Percentiles rank a stretch among this genome's conserved stretches.
Evolutionary conservation across 2,113 vertebrate genomes (phyloP).

Genomic region (Cepphus grylle): DNA sequence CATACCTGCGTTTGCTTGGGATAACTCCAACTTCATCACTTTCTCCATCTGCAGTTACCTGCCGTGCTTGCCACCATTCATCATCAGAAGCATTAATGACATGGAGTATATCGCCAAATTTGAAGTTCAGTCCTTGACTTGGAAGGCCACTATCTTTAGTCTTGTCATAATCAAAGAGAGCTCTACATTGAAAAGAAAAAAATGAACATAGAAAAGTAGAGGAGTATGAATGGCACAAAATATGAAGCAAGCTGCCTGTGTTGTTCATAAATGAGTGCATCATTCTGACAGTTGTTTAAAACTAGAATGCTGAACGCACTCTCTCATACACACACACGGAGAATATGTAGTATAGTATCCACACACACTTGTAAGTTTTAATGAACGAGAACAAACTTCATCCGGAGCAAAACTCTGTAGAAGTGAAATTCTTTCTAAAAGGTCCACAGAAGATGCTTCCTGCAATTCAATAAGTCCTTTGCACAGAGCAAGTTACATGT

Average conservation of each 20-base stretch:
- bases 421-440: not conserved
- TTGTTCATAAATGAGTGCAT: not conserved
- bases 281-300: not conserved
- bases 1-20: conserved; percentile 83
- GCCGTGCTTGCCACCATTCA: conserved; percentile 85
- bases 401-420: not conserved
- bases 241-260: not conserved
- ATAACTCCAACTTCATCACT: conserved; percentile 84
- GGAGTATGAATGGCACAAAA: not conserved
- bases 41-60: conserved; percentile 79
- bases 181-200: conserved; percentile 63
- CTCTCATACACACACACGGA: not conserved
- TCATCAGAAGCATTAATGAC: conserved; percentile 85
- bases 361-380: not conserved
- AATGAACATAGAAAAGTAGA: not conserved
- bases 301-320: not conserved
- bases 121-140: conserved; percentile 84
- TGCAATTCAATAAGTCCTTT: not conserved
- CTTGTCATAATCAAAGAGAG: conserved; percentile 86
- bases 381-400: not conserved
- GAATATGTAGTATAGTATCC: not conserved
- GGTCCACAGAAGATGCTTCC: not conserved
- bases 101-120: conserved; percentile 83
- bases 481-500: not conserved
- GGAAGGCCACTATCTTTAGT: conserved; percentile 85